A percentile compares a stretch with the other conserved stretches of the same genome.
Evolutionary conservation across 2,797 vertebrate species (phyloP).

Genomic region (Sebastes glaucus): DNA sequence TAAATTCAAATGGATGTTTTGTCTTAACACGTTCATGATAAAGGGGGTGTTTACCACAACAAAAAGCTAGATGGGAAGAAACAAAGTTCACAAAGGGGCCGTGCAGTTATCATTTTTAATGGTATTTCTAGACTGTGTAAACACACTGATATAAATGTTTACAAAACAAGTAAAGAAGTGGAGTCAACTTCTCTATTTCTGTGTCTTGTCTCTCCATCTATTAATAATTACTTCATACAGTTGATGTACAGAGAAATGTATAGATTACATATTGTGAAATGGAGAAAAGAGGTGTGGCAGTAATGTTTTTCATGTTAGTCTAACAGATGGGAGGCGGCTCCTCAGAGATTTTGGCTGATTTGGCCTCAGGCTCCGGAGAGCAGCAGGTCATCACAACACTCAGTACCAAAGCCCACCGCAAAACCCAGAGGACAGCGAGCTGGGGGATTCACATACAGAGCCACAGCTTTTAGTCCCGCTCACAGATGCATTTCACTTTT

Average conservation of each 20-base stretch:
- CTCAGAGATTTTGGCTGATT: neutral
- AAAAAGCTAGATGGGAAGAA: neutral
- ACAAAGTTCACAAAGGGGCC: neutral
- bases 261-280: neutral
- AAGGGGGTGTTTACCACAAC: neutral
- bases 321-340: neutral
- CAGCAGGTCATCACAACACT: slow-evolving; percentile 23
- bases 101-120: neutral
- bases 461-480: slow-evolving; percentile 7
- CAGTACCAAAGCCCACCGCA: slow-evolving; percentile 15
- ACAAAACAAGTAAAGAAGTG: neutral
- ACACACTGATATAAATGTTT: neutral
- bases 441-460: neutral
- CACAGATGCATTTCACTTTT: slow-evolving; percentile 11
- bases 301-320: slow-evolving; percentile 6
- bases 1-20: neutral
- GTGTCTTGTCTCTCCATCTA: neutral
- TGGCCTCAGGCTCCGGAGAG: neutral
- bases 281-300: neutral
- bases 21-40: neutral
- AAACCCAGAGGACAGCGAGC: neutral
- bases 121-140: neutral
- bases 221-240: neutral
- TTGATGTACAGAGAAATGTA: neutral
- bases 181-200: neutral